Conservation (phyloP, 2,113 vertebrate species). For the Morone saxatilis region DNA sequence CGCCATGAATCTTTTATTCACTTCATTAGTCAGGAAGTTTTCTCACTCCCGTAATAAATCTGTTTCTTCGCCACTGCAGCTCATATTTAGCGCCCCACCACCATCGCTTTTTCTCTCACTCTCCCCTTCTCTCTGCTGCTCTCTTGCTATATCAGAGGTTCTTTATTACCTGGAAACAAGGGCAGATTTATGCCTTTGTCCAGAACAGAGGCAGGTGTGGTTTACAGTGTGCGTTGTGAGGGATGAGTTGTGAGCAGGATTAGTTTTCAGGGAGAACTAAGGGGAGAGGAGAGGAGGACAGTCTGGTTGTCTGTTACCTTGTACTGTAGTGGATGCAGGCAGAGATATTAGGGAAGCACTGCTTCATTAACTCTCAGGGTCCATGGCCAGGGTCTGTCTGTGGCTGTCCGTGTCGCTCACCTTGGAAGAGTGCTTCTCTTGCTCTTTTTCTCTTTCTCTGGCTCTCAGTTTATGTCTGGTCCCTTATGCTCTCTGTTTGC, state of each 20-base stretch:
- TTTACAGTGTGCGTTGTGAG: conserved; percentile 68
- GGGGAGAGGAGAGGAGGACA: conserved; percentile 28
- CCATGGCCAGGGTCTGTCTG: conserved; percentile 54
- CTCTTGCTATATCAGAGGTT: conserved; percentile 63
- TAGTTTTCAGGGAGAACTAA: conserved; percentile 40
- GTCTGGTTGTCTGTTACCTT: conserved; percentile 56
- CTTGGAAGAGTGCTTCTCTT: conserved; percentile 60
- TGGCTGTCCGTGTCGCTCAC: conserved; percentile 61
- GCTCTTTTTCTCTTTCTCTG: conserved; percentile 44
- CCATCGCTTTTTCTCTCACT: not conserved
- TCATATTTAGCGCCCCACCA: conserved; percentile 2
- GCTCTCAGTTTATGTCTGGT: conserved; percentile 30
- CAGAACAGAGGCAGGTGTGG: conserved; percentile 48
- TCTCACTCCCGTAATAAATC: conserved; percentile 63
- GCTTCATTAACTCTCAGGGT: conserved; percentile 78
- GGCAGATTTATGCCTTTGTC: conserved; percentile 75
- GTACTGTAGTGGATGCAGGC: conserved; percentile 52
- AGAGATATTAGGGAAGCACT: conserved; percentile 61
- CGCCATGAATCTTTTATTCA: conserved; percentile 66
- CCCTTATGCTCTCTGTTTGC: conserved; percentile 1
- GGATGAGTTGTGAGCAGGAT: conserved; percentile 66
- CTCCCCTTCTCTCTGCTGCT: conserved; percentile 25
- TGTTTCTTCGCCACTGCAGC: conserved; percentile 51
- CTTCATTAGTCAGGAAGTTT: conserved; percentile 65
- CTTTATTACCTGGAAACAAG: conserved; percentile 75